phyloP scores from a whole-genome alignment of 2,113 vertebrate genomes.

The Actinemys pallida region DNA sequence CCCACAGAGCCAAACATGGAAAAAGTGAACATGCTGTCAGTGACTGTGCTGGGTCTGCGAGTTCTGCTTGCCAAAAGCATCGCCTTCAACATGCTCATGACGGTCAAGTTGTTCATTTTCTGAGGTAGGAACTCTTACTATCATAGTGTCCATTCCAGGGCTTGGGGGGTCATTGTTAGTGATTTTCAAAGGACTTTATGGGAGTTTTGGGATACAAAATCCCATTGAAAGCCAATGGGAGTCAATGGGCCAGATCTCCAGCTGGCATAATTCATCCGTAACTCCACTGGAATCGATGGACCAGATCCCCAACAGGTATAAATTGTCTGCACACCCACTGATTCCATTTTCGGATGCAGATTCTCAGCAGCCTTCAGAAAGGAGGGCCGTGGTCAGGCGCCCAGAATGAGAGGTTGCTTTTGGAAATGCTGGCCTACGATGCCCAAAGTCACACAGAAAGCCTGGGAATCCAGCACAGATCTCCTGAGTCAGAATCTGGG shows the following conservation, averaged over 20 bases:
- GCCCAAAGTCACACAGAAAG: not conserved
- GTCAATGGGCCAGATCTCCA: not conserved
- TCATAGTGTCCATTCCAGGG: no score
- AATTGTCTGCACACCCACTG: not conserved
- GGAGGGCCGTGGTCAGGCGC: not conserved
- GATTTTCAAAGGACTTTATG: not conserved
- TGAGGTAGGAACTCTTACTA: conserved; percentile 3
- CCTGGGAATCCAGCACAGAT: not conserved
- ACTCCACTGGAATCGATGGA: no score
- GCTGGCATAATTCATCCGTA: not conserved
- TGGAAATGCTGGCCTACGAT: not conserved
- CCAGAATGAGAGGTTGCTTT: not conserved
- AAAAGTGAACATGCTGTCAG: conserved; percentile 77
- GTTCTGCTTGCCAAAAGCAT: conserved; percentile 87
- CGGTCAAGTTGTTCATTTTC: conserved; percentile 70
- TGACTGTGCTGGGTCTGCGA: conserved; percentile 82
- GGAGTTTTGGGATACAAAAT: not conserved
- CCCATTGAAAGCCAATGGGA: not conserved
- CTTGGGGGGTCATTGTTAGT: not conserved
- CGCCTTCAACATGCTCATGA: conserved; percentile 87
- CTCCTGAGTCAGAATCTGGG: not conserved
- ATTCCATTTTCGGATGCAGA: not conserved
- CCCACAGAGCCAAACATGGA: not conserved
- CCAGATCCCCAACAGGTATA: not conserved
- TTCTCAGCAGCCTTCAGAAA: not conserved